Evolutionary conservation across 2,113 vertebrate genomes (phyloP).

Genomic region (Strigops habroptila): DNA sequence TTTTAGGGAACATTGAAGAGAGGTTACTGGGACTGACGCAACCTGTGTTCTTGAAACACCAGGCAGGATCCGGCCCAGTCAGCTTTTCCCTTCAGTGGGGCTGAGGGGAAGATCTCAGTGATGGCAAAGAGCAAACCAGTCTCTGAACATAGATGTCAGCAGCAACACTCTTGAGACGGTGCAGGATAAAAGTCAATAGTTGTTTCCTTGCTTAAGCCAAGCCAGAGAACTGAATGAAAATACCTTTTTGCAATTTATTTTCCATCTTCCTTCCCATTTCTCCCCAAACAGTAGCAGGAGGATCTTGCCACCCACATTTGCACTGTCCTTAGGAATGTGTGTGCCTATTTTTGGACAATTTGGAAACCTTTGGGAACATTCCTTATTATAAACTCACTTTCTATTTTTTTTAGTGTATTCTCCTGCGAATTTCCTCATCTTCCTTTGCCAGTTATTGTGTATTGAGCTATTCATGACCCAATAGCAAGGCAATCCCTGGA

Average conservation of each 20-base stretch:
- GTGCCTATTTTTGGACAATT: constrained; percentile 5
- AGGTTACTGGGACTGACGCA: neutral
- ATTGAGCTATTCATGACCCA: neutral
- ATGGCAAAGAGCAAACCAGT: neutral
- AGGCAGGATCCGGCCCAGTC: neutral
- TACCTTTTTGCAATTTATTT: neutral
- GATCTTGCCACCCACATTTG: neutral
- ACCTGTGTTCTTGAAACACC: neutral
- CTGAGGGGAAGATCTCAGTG: neutral
- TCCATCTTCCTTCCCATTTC: neutral
- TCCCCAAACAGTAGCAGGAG: neutral
- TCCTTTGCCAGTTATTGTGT: constrained; percentile 38
- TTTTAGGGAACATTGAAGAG: neutral
- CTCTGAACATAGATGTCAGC: neutral
- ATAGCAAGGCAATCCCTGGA: neutral
- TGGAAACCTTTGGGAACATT: constrained; percentile 28
- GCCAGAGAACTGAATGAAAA: neutral
- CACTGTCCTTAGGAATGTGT: neutral
- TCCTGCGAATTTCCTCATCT: neutral
- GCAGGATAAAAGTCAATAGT: neutral
- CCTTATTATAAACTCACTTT: constrained; percentile 19
- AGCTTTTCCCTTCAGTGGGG: neutral
- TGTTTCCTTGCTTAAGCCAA: neutral
- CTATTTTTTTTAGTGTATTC: neutral
- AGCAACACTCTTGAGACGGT: neutral